phyloP scores from a whole-genome alignment of 30 jellyfish, hydroid and myxozoan genomes.

The Sanderia malayensis region DNA sequence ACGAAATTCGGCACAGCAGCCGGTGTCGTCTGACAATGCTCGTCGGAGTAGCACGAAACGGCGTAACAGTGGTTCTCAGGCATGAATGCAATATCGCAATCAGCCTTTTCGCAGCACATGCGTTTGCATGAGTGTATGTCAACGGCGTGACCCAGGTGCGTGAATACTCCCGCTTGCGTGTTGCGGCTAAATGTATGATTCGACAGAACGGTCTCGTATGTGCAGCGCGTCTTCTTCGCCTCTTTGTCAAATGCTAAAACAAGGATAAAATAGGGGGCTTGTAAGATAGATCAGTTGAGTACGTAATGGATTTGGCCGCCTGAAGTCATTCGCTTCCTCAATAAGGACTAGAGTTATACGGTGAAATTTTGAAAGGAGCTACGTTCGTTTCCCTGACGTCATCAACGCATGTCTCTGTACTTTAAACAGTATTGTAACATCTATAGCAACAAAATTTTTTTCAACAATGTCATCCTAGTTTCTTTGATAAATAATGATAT shows the following conservation, averaged over 20 bases:
- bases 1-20: conserved; percentile 84
- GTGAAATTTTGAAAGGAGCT: no score
- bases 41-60: conserved; percentile 93
- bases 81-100: conserved; percentile 97
- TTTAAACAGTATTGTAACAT: no score
- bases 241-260: conserved; percentile 16
- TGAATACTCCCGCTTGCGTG: conserved; percentile 96
- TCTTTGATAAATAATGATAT: no score
- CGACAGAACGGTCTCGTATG: conserved; percentile 92
- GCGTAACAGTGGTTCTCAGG: conserved; percentile 98
- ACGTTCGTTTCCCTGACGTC: no score
- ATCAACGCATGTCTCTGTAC: no score
- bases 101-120: conserved; percentile 88
- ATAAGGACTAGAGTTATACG: no score
- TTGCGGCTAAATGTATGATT: conserved; percentile 88
- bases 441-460: no score
- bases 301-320: no score
- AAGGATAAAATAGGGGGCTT: no score
- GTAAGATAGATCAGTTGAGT: no score
- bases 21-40: conserved; percentile 96
- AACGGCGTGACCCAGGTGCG: conserved; percentile 92
- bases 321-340: no score
- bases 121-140: conserved; percentile 84
- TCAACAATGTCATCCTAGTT: no score
- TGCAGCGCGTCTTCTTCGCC: conserved; percentile 77